Conservation (phyloP, 2,888 invertebrate genomes). For the Drosophila merina region DNA sequence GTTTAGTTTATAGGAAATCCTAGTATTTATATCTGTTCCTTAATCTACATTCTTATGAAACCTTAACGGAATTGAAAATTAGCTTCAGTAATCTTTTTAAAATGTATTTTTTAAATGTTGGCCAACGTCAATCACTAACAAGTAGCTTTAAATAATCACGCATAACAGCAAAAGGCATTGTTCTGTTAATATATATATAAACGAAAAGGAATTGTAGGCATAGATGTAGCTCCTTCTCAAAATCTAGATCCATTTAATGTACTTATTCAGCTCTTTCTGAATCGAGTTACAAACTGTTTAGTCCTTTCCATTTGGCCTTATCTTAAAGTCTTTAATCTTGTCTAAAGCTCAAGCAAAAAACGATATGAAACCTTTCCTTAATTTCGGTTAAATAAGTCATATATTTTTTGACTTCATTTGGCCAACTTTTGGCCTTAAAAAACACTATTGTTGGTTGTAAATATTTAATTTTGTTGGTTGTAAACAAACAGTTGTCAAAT, state of each 20-base stretch:
- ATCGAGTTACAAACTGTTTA: constrained; percentile 6
- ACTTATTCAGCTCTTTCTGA: not conserved
- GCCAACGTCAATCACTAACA: not conserved
- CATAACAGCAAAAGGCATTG: constrained; percentile 14
- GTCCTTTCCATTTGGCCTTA: constrained; percentile 35
- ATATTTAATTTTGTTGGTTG: constrained; percentile 10
- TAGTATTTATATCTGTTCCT: constrained; percentile 1
- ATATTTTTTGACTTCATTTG: not conserved
- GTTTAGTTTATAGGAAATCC: not conserved
- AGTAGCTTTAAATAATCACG: not conserved
- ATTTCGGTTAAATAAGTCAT: not conserved
- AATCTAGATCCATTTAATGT: not conserved
- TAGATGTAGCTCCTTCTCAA: constrained; percentile 9
- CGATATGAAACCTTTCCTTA: not conserved
- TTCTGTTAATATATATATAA: constrained; percentile 11
- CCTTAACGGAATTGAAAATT: not conserved
- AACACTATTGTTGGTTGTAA: not conserved
- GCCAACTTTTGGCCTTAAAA: not conserved
- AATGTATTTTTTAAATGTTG: not conserved
- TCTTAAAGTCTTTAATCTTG: constrained; percentile 16
- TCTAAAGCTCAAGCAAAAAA: constrained; percentile 12
- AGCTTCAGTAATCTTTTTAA: not conserved
- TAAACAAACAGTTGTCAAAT: constrained; percentile 7
- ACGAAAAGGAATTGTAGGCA: constrained; percentile 7
- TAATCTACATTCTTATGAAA: not conserved